Percentiles rank a stretch among this genome's conserved stretches.
Evolutionary conservation across 2,797 vertebrate genomes (phyloP).

Genomic region (Xiphorhynchus erythropygius): DNA sequence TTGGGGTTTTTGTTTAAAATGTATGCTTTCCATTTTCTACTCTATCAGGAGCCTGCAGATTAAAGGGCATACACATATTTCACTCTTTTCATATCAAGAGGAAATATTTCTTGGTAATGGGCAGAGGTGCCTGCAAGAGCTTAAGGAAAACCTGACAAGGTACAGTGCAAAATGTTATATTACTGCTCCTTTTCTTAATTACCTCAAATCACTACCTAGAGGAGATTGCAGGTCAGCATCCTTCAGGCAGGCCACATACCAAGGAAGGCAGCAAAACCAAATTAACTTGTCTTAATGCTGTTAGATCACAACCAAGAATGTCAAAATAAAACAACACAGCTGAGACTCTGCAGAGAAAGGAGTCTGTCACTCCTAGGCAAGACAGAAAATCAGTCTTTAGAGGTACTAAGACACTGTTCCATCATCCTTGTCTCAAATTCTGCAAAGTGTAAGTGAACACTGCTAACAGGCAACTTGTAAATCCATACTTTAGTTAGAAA

Average conservation of each 20-base stretch:
- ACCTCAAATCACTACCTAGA: not conserved
- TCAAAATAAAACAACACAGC: not conserved
- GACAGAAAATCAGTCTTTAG: not conserved
- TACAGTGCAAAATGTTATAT: not conserved
- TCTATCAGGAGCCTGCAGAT: not conserved
- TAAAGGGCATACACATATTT: not conserved
- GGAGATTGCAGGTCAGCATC: not conserved
- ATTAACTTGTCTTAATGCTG: not conserved
- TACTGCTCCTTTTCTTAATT: not conserved
- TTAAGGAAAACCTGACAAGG: not conserved
- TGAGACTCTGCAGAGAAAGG: not conserved
- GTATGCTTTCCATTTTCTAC: not conserved
- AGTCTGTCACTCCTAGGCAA: not conserved
- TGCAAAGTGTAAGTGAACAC: not conserved
- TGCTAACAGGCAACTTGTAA: not conserved
- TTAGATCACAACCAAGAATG: not conserved
- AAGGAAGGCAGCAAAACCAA: not conserved
- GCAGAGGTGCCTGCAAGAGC: not conserved
- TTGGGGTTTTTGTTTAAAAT: not conserved
- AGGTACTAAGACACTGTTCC: not conserved
- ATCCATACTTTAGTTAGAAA: not conserved
- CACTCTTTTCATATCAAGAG: not conserved
- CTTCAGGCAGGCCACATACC: not conserved
- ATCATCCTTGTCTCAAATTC: not conserved
- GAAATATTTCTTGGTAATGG: not conserved